phyloP scores from a whole-genome alignment of 2,113 vertebrate genomes.

The Uropsilus gracilis region DNA sequence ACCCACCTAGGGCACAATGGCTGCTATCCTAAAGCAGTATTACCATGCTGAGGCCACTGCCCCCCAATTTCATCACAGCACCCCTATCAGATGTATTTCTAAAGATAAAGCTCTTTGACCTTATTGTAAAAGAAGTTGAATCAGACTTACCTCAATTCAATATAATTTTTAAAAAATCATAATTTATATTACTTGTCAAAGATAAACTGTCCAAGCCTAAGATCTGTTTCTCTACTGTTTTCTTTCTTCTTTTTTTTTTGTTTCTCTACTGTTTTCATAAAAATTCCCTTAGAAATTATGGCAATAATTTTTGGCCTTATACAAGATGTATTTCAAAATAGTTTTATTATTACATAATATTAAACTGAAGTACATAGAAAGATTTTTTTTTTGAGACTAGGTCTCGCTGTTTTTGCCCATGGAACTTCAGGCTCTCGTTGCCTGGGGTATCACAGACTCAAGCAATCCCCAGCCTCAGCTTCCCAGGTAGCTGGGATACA shows the following conservation, averaged over 20 bases:
- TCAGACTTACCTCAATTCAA: background rate
- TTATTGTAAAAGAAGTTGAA: conserved; percentile 4
- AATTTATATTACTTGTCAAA: background rate
- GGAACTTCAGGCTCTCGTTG: no score
- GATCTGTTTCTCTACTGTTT: background rate
- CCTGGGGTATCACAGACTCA: no score
- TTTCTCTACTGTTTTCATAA: background rate
- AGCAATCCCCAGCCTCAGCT: no score
- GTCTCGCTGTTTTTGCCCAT: no score
- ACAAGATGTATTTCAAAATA: background rate
- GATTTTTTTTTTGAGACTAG: no score
- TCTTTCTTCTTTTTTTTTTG: no score
- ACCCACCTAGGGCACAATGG: no score
- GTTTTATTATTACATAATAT: background rate
- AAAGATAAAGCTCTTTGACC: background rate
- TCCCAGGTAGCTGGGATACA: no score
- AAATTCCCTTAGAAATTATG: background rate
- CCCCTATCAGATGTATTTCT: background rate
- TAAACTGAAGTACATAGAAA: background rate
- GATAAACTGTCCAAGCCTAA: background rate
- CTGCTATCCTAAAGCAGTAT: no score
- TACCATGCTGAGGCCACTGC: no score
- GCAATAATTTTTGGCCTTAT: background rate
- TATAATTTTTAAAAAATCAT: background rate
- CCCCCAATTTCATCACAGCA: no score